Conservation (phyloP, 1,140 invertebrate species). For the Heliconius congener region DNA sequence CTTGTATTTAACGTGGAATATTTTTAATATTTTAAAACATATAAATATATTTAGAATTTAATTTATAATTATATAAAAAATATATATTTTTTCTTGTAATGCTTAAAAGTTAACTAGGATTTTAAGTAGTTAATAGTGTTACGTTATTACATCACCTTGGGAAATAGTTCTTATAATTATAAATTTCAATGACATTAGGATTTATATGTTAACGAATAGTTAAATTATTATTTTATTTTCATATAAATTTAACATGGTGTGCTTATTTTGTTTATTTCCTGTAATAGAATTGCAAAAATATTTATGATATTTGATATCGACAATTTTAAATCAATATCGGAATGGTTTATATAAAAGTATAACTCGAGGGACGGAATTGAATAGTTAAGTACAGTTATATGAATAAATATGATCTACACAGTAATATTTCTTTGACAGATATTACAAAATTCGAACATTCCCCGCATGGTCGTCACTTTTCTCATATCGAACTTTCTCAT, state of each 20-base stretch:
- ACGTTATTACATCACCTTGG: background rate
- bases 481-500: conserved; percentile 63
- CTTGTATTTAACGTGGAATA: too few species aligned
- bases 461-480: conserved; percentile 56
- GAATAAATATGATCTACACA: conserved; percentile 1
- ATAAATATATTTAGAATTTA: background rate
- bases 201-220: background rate
- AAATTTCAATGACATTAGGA: background rate
- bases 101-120: background rate
- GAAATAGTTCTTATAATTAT: background rate
- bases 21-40: background rate
- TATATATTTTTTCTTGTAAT: background rate
- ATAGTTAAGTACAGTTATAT: conserved; percentile 11
- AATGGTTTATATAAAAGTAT: background rate
- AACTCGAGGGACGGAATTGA: conserved; percentile 1
- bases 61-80: too few species aligned
- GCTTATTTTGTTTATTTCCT: background rate
- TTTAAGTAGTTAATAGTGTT: background rate
- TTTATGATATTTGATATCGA: background rate
- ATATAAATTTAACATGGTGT: background rate
- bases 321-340: background rate
- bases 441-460: conserved; percentile 50
- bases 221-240: background rate
- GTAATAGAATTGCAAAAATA: background rate
- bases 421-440: conserved; percentile 15